Evolutionary conservation across 2,113 vertebrate species (phyloP), one percentile per base, ranked within the genome.

Genomic region (Heterotilapia buettikoferi): DNA sequence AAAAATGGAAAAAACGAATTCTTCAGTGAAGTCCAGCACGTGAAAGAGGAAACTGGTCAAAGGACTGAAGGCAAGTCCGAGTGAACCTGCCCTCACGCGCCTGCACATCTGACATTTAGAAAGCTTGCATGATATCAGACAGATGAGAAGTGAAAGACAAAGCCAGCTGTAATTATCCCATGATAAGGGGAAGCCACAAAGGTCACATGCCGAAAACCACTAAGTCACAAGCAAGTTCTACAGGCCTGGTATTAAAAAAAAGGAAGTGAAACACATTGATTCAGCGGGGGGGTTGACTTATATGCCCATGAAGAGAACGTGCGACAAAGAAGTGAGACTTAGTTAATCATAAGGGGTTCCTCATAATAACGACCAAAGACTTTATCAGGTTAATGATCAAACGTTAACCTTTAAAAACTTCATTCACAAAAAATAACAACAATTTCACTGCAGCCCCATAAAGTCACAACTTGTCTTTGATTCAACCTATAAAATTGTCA

Each of bases 61-160:
- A 21, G 29, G 26, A 13, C 63, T 5, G 33, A 5, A 61, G 57
- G 26, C 16, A 63, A 54, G 83, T 52, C 76, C 40, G 26, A 66
- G 26, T 33, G 45, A 33, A 33, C 13, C n/a, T 13, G 18, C 4
- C 2, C 2, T 13, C 4, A 2, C 11, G 7, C 1, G 4, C 19
- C 59, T 8, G 2, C 33, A 18, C 18, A 33, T 3, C 11, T 92
- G 90, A 89, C 89, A 66, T 92, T 92, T 63, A 50, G 7, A 54
- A 87, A 73, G 18, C 24, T 54, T 21, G 9, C 14, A 2, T 89
- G 80, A 71, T 33, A 10, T 7, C 78, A 54, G 2, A 56, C 26
- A 24, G 26, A 71, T 2, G 19, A 85, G 78, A 89, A 79, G 80
- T 88, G 50, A 79, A 86, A 83, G 1, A 56, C 18, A 82, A 83